Conservation (phyloP, 1,140 invertebrate genomes). For the Heterodera carotae region DNA sequence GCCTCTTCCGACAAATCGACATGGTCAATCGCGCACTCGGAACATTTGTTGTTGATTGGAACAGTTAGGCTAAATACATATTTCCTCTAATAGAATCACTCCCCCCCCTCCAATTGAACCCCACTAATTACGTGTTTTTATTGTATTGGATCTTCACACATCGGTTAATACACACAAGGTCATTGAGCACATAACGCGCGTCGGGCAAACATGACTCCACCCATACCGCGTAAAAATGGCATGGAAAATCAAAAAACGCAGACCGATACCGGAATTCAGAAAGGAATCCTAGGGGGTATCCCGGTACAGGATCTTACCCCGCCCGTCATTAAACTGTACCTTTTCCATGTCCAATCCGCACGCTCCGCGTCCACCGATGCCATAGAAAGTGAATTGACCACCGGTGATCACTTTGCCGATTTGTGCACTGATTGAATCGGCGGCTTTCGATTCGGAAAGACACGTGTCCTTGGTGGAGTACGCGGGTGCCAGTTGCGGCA, state of each 20-base stretch:
- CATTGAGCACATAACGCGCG: slow-evolving; percentile 28
- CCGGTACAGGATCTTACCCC: no score
- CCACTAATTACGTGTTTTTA: background rate
- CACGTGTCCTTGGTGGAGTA: slow-evolving; percentile 14
- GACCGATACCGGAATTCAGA: no score
- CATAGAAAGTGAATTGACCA: slow-evolving; percentile 41
- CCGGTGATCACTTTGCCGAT: slow-evolving; percentile 37
- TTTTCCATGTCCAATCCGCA: slow-evolving; percentile 34
- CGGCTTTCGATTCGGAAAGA: background rate
- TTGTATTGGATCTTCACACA: slow-evolving; percentile 33
- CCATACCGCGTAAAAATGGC: slow-evolving; percentile 19
- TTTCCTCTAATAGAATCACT: slow-evolving; percentile 9
- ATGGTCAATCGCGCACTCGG: slow-evolving; percentile 34
- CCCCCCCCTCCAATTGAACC: background rate
- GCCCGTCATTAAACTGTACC: background rate
- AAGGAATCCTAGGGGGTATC: no score
- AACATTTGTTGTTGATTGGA: slow-evolving; percentile 44
- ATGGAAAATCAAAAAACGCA: slow-evolving; percentile 8
- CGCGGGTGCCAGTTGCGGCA: background rate
- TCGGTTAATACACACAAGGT: slow-evolving; percentile 23
- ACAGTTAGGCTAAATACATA: slow-evolving; percentile 11
- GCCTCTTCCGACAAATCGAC: slow-evolving; percentile 34
- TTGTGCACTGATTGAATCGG: slow-evolving; percentile 17
- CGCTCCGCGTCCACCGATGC: slow-evolving; percentile 30
- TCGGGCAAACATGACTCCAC: slow-evolving; percentile 27